Base-by-base conservation (phyloP, 2,113 vertebrate genomes). In the Scolopax mira region DNA sequence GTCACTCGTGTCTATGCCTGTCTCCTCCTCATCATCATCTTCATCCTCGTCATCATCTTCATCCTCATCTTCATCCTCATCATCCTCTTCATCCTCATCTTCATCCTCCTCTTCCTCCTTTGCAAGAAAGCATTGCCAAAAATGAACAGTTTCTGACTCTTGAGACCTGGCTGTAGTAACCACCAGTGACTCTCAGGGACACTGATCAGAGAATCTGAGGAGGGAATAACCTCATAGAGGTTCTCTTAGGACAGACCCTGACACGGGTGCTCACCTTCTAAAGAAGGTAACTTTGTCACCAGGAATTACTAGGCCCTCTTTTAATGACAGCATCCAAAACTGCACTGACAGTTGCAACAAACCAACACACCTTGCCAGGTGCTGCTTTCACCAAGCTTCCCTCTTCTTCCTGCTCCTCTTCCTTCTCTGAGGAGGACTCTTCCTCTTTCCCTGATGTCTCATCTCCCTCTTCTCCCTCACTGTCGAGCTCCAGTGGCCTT, bases 401-500 rank as follows among this genome's bases (percentile, higher is more conserved):
- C 5, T 92, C 96, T 86, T 98, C 98, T 14, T 98, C 98, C 33
- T 97, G 97, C 49, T 98, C 99, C 25, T 98, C 98, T 14, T 99
- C 99, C 71, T 98, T 98, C 82, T 99, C 99, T 0, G 99, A 99
- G 75, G 98, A 98, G 18, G 96, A 98, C 91, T 94, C 98, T 90
- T 98, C 97, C 18, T 99, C 98, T 86, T 99, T 99, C 89, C 83
- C 98, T 18, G 98, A 98, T 3, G 97, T 98, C 91, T 99, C 99
- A 67, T 98, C 98, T 64, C 99, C 98, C 81, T 99, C 99, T 88
- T 99, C 99, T 35, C 99, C 99, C n/a, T 99, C 99, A 0, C 99
- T 99, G 98, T 99, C 99, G 11, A 99, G 98, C 57, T 99, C 98
- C 71, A 99, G 93, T 0, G 99, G 99, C 79, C 99, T 98, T 1